phyloP scores from a whole-genome alignment of 2,113 vertebrate species.

The Probosciger aterrimus region DNA sequence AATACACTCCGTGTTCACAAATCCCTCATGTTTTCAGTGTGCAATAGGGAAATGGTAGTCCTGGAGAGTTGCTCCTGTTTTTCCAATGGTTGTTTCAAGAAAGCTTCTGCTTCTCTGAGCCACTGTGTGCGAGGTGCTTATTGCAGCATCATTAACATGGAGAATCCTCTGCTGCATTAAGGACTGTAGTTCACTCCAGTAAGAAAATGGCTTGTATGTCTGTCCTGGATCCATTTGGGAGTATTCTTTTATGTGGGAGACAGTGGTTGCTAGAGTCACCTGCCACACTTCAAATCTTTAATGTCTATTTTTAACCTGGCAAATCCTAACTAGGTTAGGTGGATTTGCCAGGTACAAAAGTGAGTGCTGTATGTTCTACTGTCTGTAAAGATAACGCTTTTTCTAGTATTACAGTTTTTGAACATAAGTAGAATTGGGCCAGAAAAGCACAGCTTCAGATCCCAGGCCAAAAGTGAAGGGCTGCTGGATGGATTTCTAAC shows the following conservation, averaged over 20 bases:
- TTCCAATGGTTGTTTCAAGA: background rate
- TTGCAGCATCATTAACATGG: background rate
- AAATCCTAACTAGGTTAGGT: background rate
- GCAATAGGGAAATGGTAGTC: background rate
- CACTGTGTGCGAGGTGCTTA: fast-evolving
- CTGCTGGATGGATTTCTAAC: background rate
- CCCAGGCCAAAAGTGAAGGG: background rate
- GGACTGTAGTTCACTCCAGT: background rate
- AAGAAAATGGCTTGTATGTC: background rate
- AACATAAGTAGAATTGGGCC: background rate
- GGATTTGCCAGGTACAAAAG: background rate
- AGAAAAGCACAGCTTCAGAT: background rate
- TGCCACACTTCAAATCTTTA: background rate
- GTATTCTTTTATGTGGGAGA: background rate
- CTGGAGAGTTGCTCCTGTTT: background rate
- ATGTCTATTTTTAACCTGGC: background rate
- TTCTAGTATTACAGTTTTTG: background rate
- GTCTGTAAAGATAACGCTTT: background rate
- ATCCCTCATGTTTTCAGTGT: background rate
- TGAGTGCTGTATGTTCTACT: background rate
- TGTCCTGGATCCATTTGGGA: background rate
- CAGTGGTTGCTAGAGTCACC: background rate
- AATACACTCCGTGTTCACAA: background rate
- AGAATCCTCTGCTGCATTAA: background rate
- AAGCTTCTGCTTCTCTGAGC: background rate